A percentile compares a stretch with the other conserved stretches of the same genome.
phyloP scores from a whole-genome alignment of 2,797 vertebrate genomes.

The Diplodus puntazzo region DNA sequence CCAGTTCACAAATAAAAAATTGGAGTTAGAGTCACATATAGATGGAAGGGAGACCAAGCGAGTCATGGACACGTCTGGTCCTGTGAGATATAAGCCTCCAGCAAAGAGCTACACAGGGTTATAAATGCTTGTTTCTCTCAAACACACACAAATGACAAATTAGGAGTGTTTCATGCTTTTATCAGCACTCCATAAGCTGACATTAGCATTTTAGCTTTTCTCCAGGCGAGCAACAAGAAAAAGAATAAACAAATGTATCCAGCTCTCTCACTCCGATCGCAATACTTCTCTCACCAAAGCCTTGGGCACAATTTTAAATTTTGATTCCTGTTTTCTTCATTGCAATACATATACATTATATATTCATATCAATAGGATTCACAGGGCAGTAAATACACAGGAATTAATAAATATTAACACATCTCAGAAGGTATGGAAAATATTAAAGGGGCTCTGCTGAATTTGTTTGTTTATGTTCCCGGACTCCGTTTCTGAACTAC shows the following conservation, averaged over 20 bases:
- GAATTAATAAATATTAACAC: not conserved
- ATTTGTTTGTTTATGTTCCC: not conserved
- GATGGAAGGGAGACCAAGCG: not conserved
- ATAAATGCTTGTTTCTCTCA: constrained; percentile 10
- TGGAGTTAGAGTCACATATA: constrained; percentile 1
- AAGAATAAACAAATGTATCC: constrained; percentile 44
- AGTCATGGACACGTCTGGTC: constrained; percentile 30
- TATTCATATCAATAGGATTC: constrained; percentile 28
- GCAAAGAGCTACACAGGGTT: constrained; percentile 15
- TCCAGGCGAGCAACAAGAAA: not conserved
- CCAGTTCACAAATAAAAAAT: constrained; percentile 6
- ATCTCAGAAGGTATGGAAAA: not conserved
- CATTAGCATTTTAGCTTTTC: constrained; percentile 44
- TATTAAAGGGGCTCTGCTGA: not conserved
- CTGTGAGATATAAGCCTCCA: constrained; percentile 33
- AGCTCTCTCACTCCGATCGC: constrained; percentile 9
- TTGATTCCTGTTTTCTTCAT: not conserved
- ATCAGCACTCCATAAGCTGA: constrained; percentile 30
- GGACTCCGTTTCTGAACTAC: too few relatives aligned
- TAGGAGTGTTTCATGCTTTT: constrained; percentile 28
- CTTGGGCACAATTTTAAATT: constrained; percentile 8
- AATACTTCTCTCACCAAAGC: not conserved
- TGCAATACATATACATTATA: constrained; percentile 7
- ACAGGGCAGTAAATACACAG: not conserved
- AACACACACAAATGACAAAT: constrained; percentile 42